These are phyloP conservation scores for Beroe ovata DNA, from an alignment of 37 sponge, comb jelly and placozoan species.

Conservation along the genomic window DNA sequence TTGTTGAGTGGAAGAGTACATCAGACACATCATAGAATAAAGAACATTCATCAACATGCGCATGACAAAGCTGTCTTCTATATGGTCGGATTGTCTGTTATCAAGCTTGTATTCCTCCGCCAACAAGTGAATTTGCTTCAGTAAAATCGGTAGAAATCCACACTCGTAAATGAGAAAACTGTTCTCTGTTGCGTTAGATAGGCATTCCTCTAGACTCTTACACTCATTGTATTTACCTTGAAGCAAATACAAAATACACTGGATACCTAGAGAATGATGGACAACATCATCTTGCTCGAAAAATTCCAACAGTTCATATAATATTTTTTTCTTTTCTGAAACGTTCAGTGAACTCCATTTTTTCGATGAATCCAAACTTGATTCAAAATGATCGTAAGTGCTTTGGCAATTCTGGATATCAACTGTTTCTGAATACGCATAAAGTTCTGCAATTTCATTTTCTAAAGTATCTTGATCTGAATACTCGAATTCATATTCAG, in stretches of 20 bases:
- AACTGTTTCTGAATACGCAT: slow-evolving; percentile 42
- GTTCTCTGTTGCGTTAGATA: background rate
- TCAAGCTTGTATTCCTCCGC: background rate
- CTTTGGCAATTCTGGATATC: slow-evolving; percentile 17
- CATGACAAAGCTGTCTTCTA: slow-evolving; percentile 25
- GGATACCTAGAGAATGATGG: slow-evolving; percentile 10
- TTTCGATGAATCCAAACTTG: slow-evolving; percentile 11
- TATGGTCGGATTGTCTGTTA: slow-evolving; percentile 23
- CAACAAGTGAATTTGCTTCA: slow-evolving; percentile 6
- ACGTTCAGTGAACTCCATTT: background rate
- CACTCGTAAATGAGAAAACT: slow-evolving; percentile 10
- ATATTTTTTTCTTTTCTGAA: background rate
- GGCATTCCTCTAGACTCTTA: background rate
- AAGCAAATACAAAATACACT: slow-evolving; percentile 27
- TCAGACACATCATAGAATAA: slow-evolving; percentile 39
- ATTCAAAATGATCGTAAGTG: slow-evolving; percentile 45
- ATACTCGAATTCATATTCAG: slow-evolving; percentile 57
- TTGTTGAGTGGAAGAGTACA: background rate
- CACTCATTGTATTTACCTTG: slow-evolving; percentile 56
- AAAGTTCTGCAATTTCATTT: slow-evolving; percentile 50
- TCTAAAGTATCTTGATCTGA: slow-evolving; percentile 24
- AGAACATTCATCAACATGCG: slow-evolving; percentile 19
- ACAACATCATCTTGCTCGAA: slow-evolving; percentile 50
- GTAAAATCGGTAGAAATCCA: slow-evolving; percentile 18
- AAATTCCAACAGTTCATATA: slow-evolving; percentile 36